A percentile compares a stretch with the other conserved stretches of the same genome.
Conservation (phyloP, 2,113 vertebrate genomes). For the Zosterops borbonicus region DNA sequence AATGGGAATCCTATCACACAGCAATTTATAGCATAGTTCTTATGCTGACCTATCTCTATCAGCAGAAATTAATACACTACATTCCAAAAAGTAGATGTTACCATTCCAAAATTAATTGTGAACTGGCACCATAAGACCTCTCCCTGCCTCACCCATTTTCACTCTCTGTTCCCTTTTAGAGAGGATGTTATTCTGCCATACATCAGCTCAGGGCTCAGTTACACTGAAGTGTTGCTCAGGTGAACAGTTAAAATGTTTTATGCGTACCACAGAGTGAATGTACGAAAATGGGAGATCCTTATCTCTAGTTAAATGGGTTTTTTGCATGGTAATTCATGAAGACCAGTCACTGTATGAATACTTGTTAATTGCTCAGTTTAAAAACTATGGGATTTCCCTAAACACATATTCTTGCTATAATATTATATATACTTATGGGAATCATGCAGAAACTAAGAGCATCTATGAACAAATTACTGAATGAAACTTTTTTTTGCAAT, state of each 20-base stretch:
- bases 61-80: neutral
- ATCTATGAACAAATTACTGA: neutral
- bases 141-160: neutral
- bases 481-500: neutral
- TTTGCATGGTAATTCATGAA: neutral
- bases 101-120: neutral
- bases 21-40: neutral
- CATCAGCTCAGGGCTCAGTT: neutral
- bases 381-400: neutral
- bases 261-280: neutral
- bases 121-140: neutral
- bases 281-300: neutral
- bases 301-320: neutral
- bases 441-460: neutral
- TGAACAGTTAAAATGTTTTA: neutral
- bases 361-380: neutral
- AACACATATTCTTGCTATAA: neutral
- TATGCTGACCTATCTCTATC: neutral
- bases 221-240: neutral
- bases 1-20: neutral
- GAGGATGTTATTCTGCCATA: neutral
- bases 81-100: neutral
- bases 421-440: neutral
- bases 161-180: neutral
- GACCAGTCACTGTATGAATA: neutral